Evolutionary conservation across 2,113 vertebrate genomes (phyloP).

Genomic region (Sphaerodactylus townsendi): DNA sequence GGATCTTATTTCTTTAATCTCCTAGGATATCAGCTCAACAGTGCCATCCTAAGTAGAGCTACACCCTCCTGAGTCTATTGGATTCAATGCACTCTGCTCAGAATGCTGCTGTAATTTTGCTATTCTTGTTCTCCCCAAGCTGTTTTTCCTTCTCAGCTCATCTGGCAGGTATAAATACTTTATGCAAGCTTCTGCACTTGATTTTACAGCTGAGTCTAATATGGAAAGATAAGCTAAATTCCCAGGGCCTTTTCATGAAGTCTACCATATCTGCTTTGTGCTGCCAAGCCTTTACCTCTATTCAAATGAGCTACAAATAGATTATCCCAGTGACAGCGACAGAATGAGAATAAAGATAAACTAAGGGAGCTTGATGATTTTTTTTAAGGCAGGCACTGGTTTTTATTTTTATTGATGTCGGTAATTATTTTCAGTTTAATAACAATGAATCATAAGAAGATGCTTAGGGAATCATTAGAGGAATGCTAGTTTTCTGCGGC

Average conservation of each 20-base stretch:
- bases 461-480: conserved; percentile 28
- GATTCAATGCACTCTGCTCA: too few species aligned
- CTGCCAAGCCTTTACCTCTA: conserved; percentile 33
- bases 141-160: conserved; percentile 28
- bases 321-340: background rate
- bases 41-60: too few species aligned
- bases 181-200: conserved; percentile 22
- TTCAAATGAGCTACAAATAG: conserved; percentile 29
- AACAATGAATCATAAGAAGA: conserved; percentile 42
- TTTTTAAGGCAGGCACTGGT: background rate
- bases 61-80: too few species aligned
- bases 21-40: too few species aligned
- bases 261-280: conserved; percentile 5
- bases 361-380: background rate
- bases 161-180: conserved; percentile 17
- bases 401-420: conserved; percentile 45
- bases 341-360: conserved; percentile 1
- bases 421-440: conserved; percentile 33
- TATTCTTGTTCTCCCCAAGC: conserved; percentile 5
- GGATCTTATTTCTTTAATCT: too few species aligned
- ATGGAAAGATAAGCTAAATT: conserved; percentile 21
- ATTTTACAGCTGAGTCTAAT: conserved; percentile 36
- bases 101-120: background rate
- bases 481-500: background rate
- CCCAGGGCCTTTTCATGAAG: conserved; percentile 1